Evolutionary conservation across 2,888 invertebrate species (phyloP).

Genomic region (Drosophila neotestacea): DNA sequence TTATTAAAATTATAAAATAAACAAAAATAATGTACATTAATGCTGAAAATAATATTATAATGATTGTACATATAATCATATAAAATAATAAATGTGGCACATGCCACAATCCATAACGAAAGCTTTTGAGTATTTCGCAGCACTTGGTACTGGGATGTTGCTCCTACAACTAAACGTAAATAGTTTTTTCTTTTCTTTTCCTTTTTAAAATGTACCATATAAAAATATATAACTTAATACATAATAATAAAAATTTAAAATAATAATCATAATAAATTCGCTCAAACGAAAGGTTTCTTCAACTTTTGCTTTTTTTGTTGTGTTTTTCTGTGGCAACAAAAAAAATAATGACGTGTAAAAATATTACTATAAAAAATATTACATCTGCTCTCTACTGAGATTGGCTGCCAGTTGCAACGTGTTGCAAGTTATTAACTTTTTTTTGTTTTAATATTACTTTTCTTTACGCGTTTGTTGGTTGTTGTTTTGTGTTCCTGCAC

Average conservation of each 20-base stretch:
- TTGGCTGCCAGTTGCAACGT: slow-evolving; percentile 30
- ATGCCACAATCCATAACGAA: slow-evolving; percentile 36
- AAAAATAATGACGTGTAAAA: slow-evolving; percentile 21
- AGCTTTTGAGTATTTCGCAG: slow-evolving; percentile 71
- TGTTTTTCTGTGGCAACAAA: too few relatives aligned
- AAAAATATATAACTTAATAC: slow-evolving; percentile 23
- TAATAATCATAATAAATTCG: slow-evolving; percentile 72
- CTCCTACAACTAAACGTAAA: slow-evolving; percentile 43
- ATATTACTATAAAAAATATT: slow-evolving; percentile 70
- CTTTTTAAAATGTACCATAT: slow-evolving; percentile 8
- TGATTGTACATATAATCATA: slow-evolving; percentile 6
- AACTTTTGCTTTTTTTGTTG: background rate
- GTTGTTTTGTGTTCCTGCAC: slow-evolving; percentile 66
- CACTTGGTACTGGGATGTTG: slow-evolving; percentile 71
- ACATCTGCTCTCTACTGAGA: slow-evolving; percentile 36
- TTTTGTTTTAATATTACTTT: background rate
- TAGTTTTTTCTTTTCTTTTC: slow-evolving; percentile 2
- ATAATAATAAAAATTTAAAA: slow-evolving; percentile 52
- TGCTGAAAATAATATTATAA: slow-evolving; percentile 23
- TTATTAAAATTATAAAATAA: background rate
- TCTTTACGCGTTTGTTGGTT: background rate
- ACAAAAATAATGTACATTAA: slow-evolving; percentile 29
- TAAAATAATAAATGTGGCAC: slow-evolving; percentile 32
- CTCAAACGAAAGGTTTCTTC: slow-evolving; percentile 72
- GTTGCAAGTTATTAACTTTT: slow-evolving; percentile 11